Conservation (phyloP, 1,140 invertebrate species). For the Battus philenor region DNA sequence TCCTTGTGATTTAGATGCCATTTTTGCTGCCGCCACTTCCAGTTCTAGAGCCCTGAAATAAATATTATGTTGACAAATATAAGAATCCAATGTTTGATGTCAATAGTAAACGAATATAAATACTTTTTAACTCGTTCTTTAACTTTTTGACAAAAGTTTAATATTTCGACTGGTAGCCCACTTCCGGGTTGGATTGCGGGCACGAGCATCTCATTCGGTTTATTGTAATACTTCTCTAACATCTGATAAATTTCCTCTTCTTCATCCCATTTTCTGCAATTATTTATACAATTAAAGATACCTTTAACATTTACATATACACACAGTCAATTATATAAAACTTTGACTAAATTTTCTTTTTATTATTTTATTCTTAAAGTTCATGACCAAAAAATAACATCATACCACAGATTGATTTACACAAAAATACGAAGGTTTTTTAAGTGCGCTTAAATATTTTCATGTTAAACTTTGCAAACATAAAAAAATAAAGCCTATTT, state of each 20-base stretch:
- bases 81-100: neutral
- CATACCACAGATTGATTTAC: no score
- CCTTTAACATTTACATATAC: no score
- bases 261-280: slow-evolving; percentile 55
- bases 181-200: slow-evolving; percentile 46
- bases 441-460: no score
- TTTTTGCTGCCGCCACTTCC: slow-evolving; percentile 31
- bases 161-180: slow-evolving; percentile 43
- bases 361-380: no score
- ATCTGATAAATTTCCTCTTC: slow-evolving; percentile 60
- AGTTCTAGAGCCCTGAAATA: slow-evolving; percentile 37
- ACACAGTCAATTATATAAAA: no score
- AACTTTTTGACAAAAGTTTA: slow-evolving; percentile 41
- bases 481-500: no score
- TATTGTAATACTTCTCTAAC: slow-evolving; percentile 58
- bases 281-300: no score
- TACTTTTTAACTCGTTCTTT: slow-evolving; percentile 49
- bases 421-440: no score
- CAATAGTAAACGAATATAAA: slow-evolving; percentile 9
- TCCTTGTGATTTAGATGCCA: slow-evolving; percentile 2
- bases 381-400: no score
- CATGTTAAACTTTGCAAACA: no score
- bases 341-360: no score
- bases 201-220: slow-evolving; percentile 59
- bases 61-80: neutral